These are phyloP conservation scores for Rhinichthys klamathensis DNA, from an alignment of 2,113 vertebrate genomes.

Conservation along the genomic window DNA sequence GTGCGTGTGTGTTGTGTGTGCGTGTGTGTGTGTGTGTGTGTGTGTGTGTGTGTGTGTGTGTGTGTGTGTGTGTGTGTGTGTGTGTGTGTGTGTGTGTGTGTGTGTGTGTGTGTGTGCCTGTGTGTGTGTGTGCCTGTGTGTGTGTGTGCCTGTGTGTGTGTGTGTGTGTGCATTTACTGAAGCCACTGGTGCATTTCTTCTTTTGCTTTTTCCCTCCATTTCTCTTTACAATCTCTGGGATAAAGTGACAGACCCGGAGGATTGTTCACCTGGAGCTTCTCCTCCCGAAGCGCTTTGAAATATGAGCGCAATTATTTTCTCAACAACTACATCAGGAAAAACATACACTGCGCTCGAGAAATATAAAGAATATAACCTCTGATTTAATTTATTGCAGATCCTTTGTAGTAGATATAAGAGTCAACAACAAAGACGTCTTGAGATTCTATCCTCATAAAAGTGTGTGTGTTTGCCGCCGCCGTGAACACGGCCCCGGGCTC, in stretches of 20 bases:
- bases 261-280: slow-evolving; percentile 44
- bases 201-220: neutral
- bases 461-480: neutral
- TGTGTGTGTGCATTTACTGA: no score
- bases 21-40: no score
- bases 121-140: no score
- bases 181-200: no score
- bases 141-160: no score
- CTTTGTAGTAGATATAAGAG: neutral
- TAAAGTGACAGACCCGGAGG: slow-evolving; percentile 31
- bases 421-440: neutral
- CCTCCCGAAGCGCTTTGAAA: slow-evolving; percentile 49
- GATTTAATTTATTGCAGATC: slow-evolving; percentile 24
- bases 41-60: no score
- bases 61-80: no score
- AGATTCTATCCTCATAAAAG: neutral
- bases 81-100: no score
- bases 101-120: no score
- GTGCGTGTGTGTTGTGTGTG: no score
- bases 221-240: slow-evolving; percentile 20
- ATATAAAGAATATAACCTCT: neutral
- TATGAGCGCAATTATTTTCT: slow-evolving; percentile 56
- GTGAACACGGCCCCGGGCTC: no score
- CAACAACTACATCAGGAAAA: slow-evolving; percentile 3
- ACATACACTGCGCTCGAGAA: neutral